Evolutionary conservation across 2,797 vertebrate species (phyloP), one percentile per base, ranked within the genome.

Genomic region (Tympanoctomys barrerae): DNA sequence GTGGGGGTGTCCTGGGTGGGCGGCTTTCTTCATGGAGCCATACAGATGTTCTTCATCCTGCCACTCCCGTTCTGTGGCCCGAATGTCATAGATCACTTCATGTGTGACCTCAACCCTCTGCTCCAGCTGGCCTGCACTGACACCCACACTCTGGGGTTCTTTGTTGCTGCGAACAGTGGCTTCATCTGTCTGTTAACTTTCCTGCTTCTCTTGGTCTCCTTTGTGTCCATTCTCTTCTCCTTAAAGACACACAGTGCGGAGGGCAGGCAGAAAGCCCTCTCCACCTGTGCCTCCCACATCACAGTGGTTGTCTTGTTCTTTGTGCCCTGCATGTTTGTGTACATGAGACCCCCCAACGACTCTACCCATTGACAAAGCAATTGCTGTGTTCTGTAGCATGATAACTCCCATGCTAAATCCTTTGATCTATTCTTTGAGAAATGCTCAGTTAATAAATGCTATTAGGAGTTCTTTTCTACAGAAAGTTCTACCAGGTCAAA

Each of bases 31-130:
- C 94, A 92, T 9, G 52, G 59, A 14, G 84, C 71, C 8, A 70
- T 95, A 87, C 85, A 95, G 78, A 90, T 97, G 19, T 82, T 97
- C 9, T 97, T 87, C 31, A 96, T 2, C 7, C 19, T 94, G 70
- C 78, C 87, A 90, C 70, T 97, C 36, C 93, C 96, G 7, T 97
- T 96, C 78, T 84, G 77, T 90, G 96, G 86, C 11, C 89, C 91
- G 5, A 95, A 81, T 21, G 0, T 92, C 52, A 92, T 78, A 42
- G 89, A 96, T 22, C 91, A 96, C 39, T 96, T 96, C 21, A 92
- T 96, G 91, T 96, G 94, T 81, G 97, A 95, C 71, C n/a, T n/a
- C n/a, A 64, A 70, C 8, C 42, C 77, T 64, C 61, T 96, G 52
- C n/a, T 96, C 39, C 87, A 95, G 70, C 89, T 97, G 0, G 33